Evolutionary conservation across 2,113 vertebrate species (phyloP).

Genomic region (Alethe castanea): DNA sequence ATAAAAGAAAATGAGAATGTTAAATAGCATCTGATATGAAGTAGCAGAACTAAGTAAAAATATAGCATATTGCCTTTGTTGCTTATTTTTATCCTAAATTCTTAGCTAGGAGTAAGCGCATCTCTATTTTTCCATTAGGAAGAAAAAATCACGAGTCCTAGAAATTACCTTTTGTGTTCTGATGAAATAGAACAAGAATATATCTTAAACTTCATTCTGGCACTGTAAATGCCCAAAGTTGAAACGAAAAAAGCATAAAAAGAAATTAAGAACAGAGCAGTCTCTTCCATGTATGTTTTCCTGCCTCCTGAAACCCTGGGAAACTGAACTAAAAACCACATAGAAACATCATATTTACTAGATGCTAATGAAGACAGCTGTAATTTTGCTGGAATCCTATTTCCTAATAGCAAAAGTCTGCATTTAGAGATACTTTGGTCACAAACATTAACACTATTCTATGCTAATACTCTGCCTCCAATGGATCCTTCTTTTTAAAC

Average conservation of each 20-base stretch:
- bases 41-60: neutral
- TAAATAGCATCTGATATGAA: neutral
- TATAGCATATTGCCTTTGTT: neutral
- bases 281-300: neutral
- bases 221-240: neutral
- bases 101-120: neutral
- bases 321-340: neutral
- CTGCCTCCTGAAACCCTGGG: neutral
- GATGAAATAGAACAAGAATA: neutral
- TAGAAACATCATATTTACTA: neutral
- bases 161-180: neutral
- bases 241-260: neutral
- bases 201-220: neutral
- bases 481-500: neutral
- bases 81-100: neutral
- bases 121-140: neutral
- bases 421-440: neutral
- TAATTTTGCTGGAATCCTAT: neutral
- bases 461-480: neutral
- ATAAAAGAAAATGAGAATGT: slow-evolving; percentile 16
- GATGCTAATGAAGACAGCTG: neutral
- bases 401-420: neutral
- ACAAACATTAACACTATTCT: neutral
- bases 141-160: neutral
- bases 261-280: neutral